Evolutionary conservation across 2,113 vertebrate genomes (phyloP).

Genomic region (Chaetura pelagica): DNA sequence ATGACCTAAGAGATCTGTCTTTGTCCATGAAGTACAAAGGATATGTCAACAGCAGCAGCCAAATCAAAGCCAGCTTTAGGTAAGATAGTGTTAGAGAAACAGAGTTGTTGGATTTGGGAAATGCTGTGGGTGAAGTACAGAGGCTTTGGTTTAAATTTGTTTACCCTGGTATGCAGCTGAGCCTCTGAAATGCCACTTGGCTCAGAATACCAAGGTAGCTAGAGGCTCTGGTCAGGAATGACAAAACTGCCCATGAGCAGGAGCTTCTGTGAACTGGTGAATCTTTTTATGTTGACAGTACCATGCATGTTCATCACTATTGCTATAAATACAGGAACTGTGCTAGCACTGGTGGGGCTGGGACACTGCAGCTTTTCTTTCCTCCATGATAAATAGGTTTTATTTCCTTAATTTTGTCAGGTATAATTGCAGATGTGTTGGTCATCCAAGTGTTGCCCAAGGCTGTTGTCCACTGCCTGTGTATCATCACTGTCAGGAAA

Average conservation of each 20-base stretch:
- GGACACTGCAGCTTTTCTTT: background rate
- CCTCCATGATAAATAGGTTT: background rate
- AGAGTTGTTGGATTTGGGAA: background rate
- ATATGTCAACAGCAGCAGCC: conserved; percentile 98
- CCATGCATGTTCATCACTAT: rapidly evolving
- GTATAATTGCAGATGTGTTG: background rate
- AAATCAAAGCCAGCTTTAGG: conserved; percentile 99
- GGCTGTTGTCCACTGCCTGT: background rate
- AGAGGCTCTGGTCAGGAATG: background rate
- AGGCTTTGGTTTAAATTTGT: background rate
- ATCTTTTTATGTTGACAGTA: background rate
- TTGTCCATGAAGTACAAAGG: conserved; percentile 99
- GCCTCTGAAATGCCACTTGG: background rate
- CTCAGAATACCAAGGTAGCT: background rate
- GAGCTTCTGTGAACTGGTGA: background rate
- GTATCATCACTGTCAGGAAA: background rate
- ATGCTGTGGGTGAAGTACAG: background rate
- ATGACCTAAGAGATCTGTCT: conserved; percentile 96
- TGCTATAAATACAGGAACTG: background rate
- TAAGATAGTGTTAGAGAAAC: conserved; percentile 48
- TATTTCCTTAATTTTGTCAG: background rate
- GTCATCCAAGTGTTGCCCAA: background rate
- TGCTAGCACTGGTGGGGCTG: background rate
- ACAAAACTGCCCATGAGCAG: background rate
- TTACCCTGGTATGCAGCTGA: background rate